Evolutionary conservation across 2,113 vertebrate genomes (phyloP).

Genomic region (Globicephala melas): DNA sequence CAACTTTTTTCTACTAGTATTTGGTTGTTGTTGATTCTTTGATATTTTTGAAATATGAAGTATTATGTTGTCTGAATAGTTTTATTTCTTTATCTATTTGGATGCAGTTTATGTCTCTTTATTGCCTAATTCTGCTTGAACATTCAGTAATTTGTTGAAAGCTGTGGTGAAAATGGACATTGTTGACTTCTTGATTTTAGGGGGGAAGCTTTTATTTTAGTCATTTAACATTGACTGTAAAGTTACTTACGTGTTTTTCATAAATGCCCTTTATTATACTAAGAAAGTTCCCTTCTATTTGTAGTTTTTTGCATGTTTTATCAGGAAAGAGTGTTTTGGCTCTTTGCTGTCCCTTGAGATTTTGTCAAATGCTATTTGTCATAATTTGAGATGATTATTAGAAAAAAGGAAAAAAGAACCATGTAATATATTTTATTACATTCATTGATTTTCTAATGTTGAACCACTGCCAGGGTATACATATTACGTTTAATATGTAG

Average conservation of each 20-base stretch:
- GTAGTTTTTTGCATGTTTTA: not conserved
- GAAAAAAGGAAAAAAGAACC: too few relatives aligned
- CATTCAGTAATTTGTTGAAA: not conserved
- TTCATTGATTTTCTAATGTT: not conserved
- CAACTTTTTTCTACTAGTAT: not conserved
- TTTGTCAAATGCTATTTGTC: not conserved
- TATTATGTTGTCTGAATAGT: not conserved
- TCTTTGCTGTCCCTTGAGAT: not conserved
- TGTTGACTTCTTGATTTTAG: not conserved
- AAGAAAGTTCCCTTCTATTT: not conserved
- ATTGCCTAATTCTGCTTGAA: not conserved
- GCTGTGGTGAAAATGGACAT: not conserved
- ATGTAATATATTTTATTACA: not conserved
- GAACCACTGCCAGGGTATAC: not conserved
- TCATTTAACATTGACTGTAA: not conserved
- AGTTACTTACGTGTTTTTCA: not conserved
- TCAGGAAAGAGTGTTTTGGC: not conserved
- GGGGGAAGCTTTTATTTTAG: not conserved
- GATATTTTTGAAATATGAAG: not conserved
- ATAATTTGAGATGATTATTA: not conserved
- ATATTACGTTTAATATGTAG: not conserved
- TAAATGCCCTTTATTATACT: not conserved
- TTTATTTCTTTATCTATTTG: not conserved
- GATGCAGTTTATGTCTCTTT: not conserved
- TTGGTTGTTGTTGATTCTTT: not conserved